phyloP scores from a whole-genome alignment of 2,888 invertebrate genomes.

The Metacarcinus magister region DNA sequence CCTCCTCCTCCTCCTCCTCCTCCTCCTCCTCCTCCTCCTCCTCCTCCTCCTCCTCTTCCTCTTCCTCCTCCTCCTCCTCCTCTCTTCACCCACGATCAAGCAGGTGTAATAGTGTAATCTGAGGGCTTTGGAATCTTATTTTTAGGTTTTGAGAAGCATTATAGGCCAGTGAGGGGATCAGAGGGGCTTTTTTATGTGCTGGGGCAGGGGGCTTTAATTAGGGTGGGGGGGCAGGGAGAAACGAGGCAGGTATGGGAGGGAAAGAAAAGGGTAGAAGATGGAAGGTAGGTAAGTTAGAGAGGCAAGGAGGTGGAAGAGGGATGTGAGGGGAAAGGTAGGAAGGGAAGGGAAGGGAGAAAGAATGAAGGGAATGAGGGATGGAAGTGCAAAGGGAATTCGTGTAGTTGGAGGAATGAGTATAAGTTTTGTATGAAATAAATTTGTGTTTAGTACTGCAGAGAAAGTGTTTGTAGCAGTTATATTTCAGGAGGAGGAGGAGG shows the following conservation, averaged over 20 bases:
- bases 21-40: neutral
- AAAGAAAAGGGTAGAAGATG: neutral
- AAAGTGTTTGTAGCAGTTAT: neutral
- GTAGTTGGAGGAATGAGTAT: too few relatives aligned
- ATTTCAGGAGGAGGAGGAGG: too few relatives aligned
- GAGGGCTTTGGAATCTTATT: constrained; percentile 17
- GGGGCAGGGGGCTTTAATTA: neutral
- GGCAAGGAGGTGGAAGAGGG: too few relatives aligned
- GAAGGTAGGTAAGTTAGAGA: neutral
- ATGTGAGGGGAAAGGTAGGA: too few relatives aligned
- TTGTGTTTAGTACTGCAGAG: too few relatives aligned
- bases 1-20: too few relatives aligned
- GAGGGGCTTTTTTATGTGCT: neutral
- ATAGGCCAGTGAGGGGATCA: neutral
- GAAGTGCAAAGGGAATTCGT: too few relatives aligned
- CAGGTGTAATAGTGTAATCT: neutral
- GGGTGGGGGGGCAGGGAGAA: neutral
- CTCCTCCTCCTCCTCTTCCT: neutral
- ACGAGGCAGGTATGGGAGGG: neutral
- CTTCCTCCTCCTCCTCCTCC: neutral
- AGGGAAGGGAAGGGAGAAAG: too few relatives aligned
- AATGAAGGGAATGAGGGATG: too few relatives aligned
- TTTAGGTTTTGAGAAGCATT: neutral
- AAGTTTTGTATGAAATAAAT: too few relatives aligned
- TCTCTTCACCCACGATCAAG: neutral